These are phyloP conservation scores for Arbacia lixula DNA, from an alignment of 53 echinoderm and acorn worm genomes.

Conservation along the genomic window DNA sequence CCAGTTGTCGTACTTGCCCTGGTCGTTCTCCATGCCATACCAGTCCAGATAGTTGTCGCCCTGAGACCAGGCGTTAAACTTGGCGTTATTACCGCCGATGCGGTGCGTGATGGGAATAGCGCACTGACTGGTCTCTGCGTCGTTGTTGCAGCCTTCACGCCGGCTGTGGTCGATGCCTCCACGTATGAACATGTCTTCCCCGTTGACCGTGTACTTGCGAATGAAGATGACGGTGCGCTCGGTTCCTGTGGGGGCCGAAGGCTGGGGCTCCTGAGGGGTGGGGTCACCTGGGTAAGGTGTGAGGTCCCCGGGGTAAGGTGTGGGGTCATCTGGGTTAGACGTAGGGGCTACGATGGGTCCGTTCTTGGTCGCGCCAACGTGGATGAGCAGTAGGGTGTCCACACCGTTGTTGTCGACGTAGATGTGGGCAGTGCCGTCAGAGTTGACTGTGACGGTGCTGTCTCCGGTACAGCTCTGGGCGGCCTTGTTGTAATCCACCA, in stretches of 20 bases:
- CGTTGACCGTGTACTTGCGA: constrained; percentile 65
- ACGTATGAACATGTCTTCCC: constrained; percentile 78
- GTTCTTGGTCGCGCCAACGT: constrained; percentile 53
- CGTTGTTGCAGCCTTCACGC: constrained; percentile 66
- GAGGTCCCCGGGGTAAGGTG: not conserved
- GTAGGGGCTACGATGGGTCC: constrained; percentile 23
- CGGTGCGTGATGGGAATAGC: constrained; percentile 77
- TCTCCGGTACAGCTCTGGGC: constrained; percentile 67
- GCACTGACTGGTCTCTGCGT: constrained; percentile 65
- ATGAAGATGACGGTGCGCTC: constrained; percentile 89
- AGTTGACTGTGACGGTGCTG: constrained; percentile 31
- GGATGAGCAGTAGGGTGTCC: constrained; percentile 43
- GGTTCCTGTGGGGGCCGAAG: constrained; percentile 58
- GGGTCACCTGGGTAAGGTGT: not conserved
- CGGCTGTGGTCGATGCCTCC: constrained; percentile 81
- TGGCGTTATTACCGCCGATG: constrained; percentile 65
- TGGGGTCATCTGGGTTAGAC: not conserved
- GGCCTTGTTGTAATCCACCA: constrained; percentile 53
- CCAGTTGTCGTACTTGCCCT: constrained; percentile 3
- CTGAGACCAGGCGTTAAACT: constrained; percentile 72
- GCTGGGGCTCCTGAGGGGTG: constrained; percentile 17
- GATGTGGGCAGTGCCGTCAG: constrained; percentile 31
- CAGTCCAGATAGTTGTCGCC: constrained; percentile 76
- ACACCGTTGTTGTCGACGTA: constrained; percentile 34
- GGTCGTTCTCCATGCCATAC: constrained; percentile 77